A percentile compares a stretch with the other conserved stretches of the same genome.
Evolutionary conservation across 2,113 vertebrate species (phyloP).

Genomic region (Poecile atricapillus): DNA sequence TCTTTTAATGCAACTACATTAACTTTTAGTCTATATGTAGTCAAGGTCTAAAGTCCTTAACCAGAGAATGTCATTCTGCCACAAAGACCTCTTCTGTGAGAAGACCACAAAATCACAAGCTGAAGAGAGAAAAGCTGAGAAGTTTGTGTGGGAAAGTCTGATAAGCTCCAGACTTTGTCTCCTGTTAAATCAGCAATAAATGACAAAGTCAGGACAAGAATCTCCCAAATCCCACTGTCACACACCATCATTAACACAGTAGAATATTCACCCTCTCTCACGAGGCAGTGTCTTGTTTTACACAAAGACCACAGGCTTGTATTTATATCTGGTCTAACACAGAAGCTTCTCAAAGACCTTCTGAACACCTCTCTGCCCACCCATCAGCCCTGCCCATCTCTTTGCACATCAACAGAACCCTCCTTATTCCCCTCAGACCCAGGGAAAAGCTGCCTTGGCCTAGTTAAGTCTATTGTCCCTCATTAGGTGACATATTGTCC

Average conservation of each 20-base stretch:
- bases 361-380: not conserved
- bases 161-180: not conserved
- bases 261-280: not conserved
- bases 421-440: not conserved
- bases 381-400: too few relatives aligned
- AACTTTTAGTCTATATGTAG: not conserved
- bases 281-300: accelerated
- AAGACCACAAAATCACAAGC: not conserved
- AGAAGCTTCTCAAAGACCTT: not conserved
- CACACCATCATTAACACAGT: not conserved
- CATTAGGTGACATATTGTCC: not conserved
- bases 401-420: not conserved
- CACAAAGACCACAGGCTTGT: not conserved
- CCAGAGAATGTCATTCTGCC: not conserved
- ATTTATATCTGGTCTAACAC: not conserved
- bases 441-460: not conserved
- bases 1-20: not conserved
- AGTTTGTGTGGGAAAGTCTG: not conserved
- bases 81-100: not conserved
- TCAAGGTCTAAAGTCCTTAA: not conserved
- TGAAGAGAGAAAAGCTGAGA: not conserved
- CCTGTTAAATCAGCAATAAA: not conserved
- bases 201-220: not conserved
- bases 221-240: not conserved
- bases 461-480: accelerated